Evolutionary conservation across 2,113 vertebrate species (phyloP), one percentile per base, ranked within the genome.

Genomic region (Tursiops truncatus): DNA sequence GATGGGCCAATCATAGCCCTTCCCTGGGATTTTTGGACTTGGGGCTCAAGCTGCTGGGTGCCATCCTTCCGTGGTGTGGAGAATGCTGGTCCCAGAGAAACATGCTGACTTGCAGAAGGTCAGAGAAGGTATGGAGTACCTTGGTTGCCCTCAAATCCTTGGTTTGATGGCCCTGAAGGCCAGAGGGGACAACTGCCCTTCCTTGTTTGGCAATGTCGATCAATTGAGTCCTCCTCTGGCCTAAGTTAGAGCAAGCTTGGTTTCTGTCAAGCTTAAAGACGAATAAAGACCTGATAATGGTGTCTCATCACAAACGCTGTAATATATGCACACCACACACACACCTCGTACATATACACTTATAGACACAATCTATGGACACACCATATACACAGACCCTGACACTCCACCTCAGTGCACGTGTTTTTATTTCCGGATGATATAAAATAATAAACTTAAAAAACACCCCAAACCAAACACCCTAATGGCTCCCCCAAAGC

Each of bases 371-470:
- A 28, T 20, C 71, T 87, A 23, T 6, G 12, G 33, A 70, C 73
- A 87, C 47, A 50, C 47, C 62, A 33, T 47, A 65, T 62, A 74
- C 12, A 62, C 8, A 60, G 26, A 82, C 23, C 31, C 14, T 7
- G 65, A 95, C 9, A 50, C 60, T 7, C 76, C 18, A 84, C 20
- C 25, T 97, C 53, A 96, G 97, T 96, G 95, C 95, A 94, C 0
- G 3, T 93, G 76, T 96, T 56, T 98, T 97, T 98, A 98, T 97
- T 98, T 98, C 47, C 68, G 82, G 82, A 96, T 98, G 94, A 95
- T 98, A 97, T 41, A 98, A 98, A 98, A 98, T 83, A 97, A 97
- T 93, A 97, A 98, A 98, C 97, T 97, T 92, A 96, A 97, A 97
- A 98, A 93, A 91, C 58, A 76, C 50, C 92, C 76, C 84, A 76